These are phyloP conservation scores for Hydroisotoma schaefferi DNA, from an alignment of 2,888 invertebrate species.

Conservation along the genomic window DNA sequence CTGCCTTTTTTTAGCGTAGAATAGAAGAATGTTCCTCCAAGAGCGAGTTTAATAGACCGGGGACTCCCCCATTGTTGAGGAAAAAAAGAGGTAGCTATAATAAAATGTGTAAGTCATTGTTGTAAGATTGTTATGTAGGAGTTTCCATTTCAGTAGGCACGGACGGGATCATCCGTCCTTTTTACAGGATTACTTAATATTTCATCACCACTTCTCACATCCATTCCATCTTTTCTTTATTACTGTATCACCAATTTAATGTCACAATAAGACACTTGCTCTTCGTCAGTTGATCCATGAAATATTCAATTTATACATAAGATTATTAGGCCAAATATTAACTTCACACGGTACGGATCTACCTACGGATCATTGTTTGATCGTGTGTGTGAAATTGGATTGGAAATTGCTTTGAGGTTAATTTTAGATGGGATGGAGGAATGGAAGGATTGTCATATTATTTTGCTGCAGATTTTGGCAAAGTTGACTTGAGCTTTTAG, in stretches of 20 bases:
- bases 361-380: background rate
- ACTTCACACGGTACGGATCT: no score
- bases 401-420: no score
- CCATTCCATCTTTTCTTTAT: background rate
- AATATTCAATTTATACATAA: background rate
- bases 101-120: no score
- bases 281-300: background rate
- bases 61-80: slow-evolving; percentile 1
- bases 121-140: background rate
- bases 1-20: background rate
- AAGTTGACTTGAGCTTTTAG: no score
- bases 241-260: background rate
- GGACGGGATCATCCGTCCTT: slow-evolving; percentile 4
- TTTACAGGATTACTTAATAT: background rate
- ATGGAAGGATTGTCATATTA: no score
- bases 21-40: background rate
- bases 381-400: no score
- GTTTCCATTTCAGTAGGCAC: slow-evolving; percentile 8
- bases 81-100: background rate
- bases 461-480: no score
- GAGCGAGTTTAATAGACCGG: slow-evolving; percentile 10
- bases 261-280: background rate
- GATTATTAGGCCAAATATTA: background rate
- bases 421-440: no score
- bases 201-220: background rate